Percentiles rank a stretch among this genome's conserved stretches.
These are phyloP conservation scores for Calameuta filiformis DNA, from an alignment of 2,888 invertebrate species.

Conservation along the genomic window DNA sequence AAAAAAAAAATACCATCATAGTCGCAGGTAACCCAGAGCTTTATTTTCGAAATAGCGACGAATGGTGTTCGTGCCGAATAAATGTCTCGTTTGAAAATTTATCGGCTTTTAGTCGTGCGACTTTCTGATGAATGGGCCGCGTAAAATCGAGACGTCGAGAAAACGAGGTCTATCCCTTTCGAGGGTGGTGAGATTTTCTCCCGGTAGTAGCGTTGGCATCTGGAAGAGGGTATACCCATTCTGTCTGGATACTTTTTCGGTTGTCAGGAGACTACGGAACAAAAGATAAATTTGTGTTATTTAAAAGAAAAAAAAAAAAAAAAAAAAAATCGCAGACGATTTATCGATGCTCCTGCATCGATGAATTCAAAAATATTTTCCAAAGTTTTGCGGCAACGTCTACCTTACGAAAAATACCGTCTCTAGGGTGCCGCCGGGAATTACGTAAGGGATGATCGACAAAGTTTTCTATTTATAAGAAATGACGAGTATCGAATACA, in stretches of 20 bases:
- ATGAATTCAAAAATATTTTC: not conserved
- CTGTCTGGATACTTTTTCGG: no score
- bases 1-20: not conserved
- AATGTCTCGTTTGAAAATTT: not conserved
- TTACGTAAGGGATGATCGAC: not conserved
- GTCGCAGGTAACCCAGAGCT: not conserved
- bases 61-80: not conserved
- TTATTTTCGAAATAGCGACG: not conserved
- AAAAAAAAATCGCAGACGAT: not conserved
- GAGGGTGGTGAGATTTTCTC: not conserved
- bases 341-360: no score
- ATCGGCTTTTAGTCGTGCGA: not conserved
- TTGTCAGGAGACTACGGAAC: no score
- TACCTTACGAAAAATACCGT: not conserved
- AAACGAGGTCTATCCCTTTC: not conserved
- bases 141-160: not conserved
- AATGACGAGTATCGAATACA: not conserved
- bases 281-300: not conserved
- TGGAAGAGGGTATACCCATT: not conserved
- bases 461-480: not conserved
- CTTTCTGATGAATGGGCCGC: not conserved
- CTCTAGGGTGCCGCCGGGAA: not conserved
- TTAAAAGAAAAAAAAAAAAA: not conserved
- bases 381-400: not conserved
- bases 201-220: not conserved